Conservation (phyloP, 1,140 invertebrate genomes). For the Potamilus streckersoni region DNA sequence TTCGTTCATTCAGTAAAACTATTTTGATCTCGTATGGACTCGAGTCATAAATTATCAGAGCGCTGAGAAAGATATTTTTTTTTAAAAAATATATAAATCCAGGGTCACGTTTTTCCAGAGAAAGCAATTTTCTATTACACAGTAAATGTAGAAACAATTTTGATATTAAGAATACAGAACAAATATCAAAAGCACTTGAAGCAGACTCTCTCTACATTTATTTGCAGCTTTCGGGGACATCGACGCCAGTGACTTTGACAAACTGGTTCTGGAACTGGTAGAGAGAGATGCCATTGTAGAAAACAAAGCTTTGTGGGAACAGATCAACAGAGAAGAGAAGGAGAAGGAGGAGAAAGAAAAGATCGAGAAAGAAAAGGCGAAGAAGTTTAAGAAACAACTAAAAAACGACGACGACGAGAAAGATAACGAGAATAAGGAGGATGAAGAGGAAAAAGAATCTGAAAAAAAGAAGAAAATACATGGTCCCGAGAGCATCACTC, state of each 20-base stretch:
- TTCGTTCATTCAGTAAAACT: too few relatives aligned
- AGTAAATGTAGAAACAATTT: too few relatives aligned
- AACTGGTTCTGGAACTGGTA: slow-evolving; percentile 30
- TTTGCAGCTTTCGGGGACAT: slow-evolving; percentile 45
- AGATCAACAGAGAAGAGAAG: slow-evolving; percentile 15
- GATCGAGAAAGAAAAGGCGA: slow-evolving; percentile 1
- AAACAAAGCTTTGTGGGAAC: slow-evolving; percentile 11
- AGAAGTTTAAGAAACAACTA: slow-evolving; percentile 5
- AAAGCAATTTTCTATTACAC: too few relatives aligned
- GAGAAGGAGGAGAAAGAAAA: slow-evolving; percentile 1
- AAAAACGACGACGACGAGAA: slow-evolving; percentile 9
- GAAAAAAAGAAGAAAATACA: slow-evolving; percentile 1
- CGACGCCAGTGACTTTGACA: slow-evolving; percentile 32
- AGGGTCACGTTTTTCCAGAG: too few relatives aligned
- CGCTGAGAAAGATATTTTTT: too few relatives aligned
- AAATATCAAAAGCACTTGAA: too few relatives aligned
- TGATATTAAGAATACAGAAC: too few relatives aligned
- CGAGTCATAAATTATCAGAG: too few relatives aligned
- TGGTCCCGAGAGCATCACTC: too few relatives aligned
- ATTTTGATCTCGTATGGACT: too few relatives aligned
- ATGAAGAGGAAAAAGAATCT: slow-evolving; percentile 8
- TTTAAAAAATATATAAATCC: too few relatives aligned
- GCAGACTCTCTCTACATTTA: neutral
- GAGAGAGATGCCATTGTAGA: slow-evolving; percentile 2
- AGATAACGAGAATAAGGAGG: slow-evolving; percentile 9